Evolutionary conservation across 2,797 vertebrate genomes (phyloP), one percentile per base, ranked within the genome.

Genomic region (Micropoecilia bifurca): DNA sequence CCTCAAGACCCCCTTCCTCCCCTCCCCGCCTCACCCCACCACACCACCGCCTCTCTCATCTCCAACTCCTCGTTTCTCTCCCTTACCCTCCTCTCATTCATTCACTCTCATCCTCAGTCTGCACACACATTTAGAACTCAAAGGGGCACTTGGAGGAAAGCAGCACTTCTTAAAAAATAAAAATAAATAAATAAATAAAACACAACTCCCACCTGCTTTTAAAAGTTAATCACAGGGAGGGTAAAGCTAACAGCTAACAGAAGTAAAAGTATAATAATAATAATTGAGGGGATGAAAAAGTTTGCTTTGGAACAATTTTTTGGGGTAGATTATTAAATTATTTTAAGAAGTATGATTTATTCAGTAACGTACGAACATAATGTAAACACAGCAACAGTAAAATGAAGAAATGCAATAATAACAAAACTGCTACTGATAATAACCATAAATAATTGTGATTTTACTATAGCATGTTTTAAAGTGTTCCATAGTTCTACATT

Each of bases 1-100:
- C 72, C 36, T 71, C 50, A 48, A 33, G 50, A 8, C 71, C 59
- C 28, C 45, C 43, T 6, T 3, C 3, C 45, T 61, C 59, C 28
- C 45, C 33, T 33, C 33, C 33, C 33, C 33, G 33, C 33, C 33
- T 3, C 1, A 33, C 9, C 9, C 43, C 43, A 45, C 10, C 43
- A n/a, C 2, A 48, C 30, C 9, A 3, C 75, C 6, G 0, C 71
- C 53, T 0, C 25, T 66, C 22, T 25, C 74, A 48, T 80, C 68
- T 80, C 30, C 71, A 30, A 68, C 81, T 53, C 73, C 66, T 18
- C 69, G n/a, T 41, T 66, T 36, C 16, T 41, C 48, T 30, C 30
- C 43, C 28, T 48, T 20, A 8, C 18, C 45, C 3, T 63, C 41
- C 25, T 4, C 50, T 45, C 59, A 14, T 25, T 9, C 48, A 39